Base-by-base conservation (phyloP, 2,113 vertebrate species). In the Numenius arquata region DNA sequence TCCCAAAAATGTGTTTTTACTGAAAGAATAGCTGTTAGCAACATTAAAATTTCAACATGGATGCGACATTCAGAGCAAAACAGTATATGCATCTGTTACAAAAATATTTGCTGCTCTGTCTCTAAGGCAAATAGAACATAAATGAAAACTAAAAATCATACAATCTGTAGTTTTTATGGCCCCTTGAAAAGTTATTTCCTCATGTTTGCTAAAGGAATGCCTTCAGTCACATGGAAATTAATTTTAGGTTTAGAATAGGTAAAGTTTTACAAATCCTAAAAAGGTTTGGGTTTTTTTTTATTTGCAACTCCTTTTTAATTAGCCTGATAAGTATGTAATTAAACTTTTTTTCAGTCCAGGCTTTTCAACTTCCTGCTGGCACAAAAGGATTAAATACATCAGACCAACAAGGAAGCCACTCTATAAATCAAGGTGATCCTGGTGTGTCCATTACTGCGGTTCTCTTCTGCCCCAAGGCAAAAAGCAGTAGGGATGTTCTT, bases 391-490 rank as follows among this genome's bases (percentile, higher is more conserved):
- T 87, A 87, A 92, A 72, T 43, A 53, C 52, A 38, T 11, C 41
- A 74, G 48, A 75, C 58, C 25, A 15, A 15, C 36, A 41, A 43
- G 47, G 70, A 89, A 79, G 27, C 27, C 32, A n/a, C 30, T 90
- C 43, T 58, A n/a, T 77, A 93, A 95, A 90, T 71, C 75, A 81
- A 85, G 61, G 65, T 90, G 96, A 93, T 84, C 72, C 85, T 53
- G 61, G 63, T 0, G 0, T 73, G 68, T 81, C 90, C 22, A 0
- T 85, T 74, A 75, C 73, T 7, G 4, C 2, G 1, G 48, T 62
- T 38, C 41, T 88, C 40, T 92, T 61, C 30, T 76, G n/a, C 73
- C 90, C 41, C 8, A 5, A 93, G 80, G 79, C 53, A 71, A 82
- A 89, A 68, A 93, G 23, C 68, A 62, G 43, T 6, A 10, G 48